phyloP scores from a whole-genome alignment of 1,140 invertebrate genomes.

The Diplogasteroides magnus region DNA sequence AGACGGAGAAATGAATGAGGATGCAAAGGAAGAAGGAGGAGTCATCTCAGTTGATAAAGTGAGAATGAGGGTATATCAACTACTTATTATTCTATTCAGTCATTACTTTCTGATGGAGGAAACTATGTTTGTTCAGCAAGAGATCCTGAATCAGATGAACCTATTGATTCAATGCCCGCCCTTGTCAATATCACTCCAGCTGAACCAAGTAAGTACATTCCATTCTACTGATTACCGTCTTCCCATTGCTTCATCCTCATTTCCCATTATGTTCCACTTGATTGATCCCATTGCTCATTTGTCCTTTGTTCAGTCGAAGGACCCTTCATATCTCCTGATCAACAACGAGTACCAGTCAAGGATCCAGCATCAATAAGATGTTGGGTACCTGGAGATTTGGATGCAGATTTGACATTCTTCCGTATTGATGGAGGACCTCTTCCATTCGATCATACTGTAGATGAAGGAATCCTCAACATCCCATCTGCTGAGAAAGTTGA shows the following conservation, averaged over 20 bases:
- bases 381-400: constrained; percentile 20
- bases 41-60: constrained; percentile 10
- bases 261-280: not conserved
- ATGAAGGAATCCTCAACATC: constrained; percentile 25
- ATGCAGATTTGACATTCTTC: constrained; percentile 31
- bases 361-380: constrained; percentile 48
- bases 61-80: not conserved
- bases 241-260: not conserved
- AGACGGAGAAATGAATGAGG: constrained; percentile 18
- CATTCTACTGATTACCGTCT: not conserved
- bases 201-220: constrained; percentile 7
- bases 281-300: constrained; percentile 1
- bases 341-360: constrained; percentile 45
- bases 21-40: constrained; percentile 14
- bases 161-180: constrained; percentile 37
- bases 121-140: constrained; percentile 48
- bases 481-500: constrained; percentile 25
- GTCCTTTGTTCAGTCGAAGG: constrained; percentile 28
- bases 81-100: not conserved
- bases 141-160: constrained; percentile 32
- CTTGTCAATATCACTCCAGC: constrained; percentile 28
- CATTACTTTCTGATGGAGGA: constrained; percentile 29
- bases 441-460: constrained; percentile 25
- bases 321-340: constrained; percentile 49
- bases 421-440: constrained; percentile 18